Conservation (phyloP, 2,888 invertebrate species). For the Phytoseiulus persimilis region DNA sequence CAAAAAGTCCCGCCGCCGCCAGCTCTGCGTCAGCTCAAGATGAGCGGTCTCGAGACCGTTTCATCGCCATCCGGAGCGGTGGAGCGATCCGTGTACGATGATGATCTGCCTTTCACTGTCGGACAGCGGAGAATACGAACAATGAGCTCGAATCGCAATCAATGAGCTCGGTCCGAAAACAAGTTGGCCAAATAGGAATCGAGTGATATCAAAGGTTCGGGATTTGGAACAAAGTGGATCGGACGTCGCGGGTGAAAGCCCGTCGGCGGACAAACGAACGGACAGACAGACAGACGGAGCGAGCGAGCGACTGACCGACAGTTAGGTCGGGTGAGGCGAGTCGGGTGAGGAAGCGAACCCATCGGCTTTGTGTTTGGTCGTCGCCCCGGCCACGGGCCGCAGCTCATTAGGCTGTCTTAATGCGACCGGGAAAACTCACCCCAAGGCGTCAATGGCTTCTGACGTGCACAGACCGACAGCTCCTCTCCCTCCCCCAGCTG, state of each 20-base stretch:
- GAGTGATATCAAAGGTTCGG: not conserved
- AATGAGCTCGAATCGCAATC: conserved; percentile 5
- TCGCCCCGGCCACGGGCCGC: not conserved
- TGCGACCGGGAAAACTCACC: not conserved
- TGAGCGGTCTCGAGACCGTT: no score
- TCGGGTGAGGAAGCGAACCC: not conserved
- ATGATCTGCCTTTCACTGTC: not conserved
- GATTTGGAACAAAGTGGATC: not conserved
- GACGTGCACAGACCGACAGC: not conserved
- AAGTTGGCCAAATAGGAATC: not conserved
- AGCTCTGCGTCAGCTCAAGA: no score
- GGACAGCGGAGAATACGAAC: not conserved
- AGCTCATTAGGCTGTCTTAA: conserved; percentile 5
- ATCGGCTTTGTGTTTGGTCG: not conserved
- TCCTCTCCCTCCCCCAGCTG: not conserved
- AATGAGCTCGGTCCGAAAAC: not conserved
- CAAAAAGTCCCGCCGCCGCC: no score
- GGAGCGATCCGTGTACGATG: not conserved
- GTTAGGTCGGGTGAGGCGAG: not conserved
- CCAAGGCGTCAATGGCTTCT: not conserved
- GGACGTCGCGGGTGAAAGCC: not conserved
- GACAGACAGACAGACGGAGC: not conserved
- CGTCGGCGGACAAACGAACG: not conserved
- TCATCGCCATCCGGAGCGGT: not conserved
- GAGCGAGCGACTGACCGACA: not conserved